A percentile compares a stretch with the other conserved stretches of the same genome.
These are phyloP conservation scores for Xenopus laevis DNA, from an alignment of 2,113 vertebrate genomes.

Conservation along the genomic window DNA sequence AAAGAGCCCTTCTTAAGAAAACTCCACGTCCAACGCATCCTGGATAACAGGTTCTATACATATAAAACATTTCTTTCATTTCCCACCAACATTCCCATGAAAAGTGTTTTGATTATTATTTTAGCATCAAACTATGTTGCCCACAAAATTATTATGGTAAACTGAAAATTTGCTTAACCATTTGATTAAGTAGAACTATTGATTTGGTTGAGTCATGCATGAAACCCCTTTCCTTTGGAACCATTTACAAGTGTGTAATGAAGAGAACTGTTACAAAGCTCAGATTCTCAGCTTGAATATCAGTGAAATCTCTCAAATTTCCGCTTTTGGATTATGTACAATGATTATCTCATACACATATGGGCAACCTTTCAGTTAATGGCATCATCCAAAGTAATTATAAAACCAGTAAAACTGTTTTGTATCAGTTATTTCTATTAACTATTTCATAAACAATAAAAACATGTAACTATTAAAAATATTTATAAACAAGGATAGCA, in stretches of 20 bases:
- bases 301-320: constrained; percentile 56
- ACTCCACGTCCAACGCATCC: too few species aligned
- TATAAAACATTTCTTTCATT: too few species aligned
- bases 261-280: constrained; percentile 67
- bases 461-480: too few species aligned
- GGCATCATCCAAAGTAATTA: too few species aligned
- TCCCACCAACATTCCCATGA: constrained; percentile 53
- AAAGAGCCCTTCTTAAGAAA: too few species aligned
- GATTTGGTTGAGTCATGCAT: constrained; percentile 71
- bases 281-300: constrained; percentile 60
- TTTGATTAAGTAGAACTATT: constrained; percentile 74
- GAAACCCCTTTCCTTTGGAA: constrained; percentile 69
- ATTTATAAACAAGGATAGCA: too few species aligned
- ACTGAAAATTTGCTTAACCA: constrained; percentile 77
- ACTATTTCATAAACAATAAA: too few species aligned
- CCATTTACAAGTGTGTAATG: constrained; percentile 70
- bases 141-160: constrained; percentile 78
- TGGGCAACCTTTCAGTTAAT: too few species aligned
- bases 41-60: too few species aligned
- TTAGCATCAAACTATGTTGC: constrained; percentile 65
- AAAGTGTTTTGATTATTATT: constrained; percentile 63
- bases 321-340: constrained; percentile 52
- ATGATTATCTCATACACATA: constrained; percentile 22
- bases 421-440: too few species aligned
- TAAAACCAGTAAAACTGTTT: too few species aligned